Percentiles rank a stretch among this genome's conserved stretches.
phyloP scores from a whole-genome alignment of 2,888 invertebrate genomes.

The Craniophora ligustri region DNA sequence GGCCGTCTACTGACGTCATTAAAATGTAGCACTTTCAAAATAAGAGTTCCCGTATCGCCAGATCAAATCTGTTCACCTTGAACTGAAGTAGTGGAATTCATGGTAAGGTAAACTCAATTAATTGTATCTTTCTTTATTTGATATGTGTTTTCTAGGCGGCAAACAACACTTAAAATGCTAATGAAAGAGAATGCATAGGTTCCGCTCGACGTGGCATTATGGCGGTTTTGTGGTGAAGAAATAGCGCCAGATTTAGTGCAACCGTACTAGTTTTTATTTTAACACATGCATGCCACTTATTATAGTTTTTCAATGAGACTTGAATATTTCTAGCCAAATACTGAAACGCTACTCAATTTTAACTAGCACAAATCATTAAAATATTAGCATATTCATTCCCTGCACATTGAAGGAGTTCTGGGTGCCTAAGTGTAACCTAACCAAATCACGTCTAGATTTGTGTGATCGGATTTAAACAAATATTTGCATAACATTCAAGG shows the following conservation, averaged over 20 bases:
- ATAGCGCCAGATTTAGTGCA: background rate
- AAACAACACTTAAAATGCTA: conserved; percentile 36
- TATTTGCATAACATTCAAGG: no score
- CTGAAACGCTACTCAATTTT: no score
- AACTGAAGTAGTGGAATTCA: conserved; percentile 12
- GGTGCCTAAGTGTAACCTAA: no score
- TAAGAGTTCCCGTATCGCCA: conserved; percentile 19
- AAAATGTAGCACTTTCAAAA: conserved; percentile 35
- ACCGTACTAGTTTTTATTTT: conserved; percentile 2
- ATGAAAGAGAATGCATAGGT: conserved; percentile 23
- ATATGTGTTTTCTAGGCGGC: conserved; percentile 1
- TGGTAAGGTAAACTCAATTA: conserved; percentile 1
- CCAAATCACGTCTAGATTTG: no score
- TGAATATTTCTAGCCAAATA: no score
- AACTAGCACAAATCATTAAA: no score
- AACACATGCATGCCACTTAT: no score
- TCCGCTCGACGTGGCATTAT: conserved; percentile 21
- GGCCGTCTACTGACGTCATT: conserved; percentile 49
- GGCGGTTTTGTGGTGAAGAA: conserved; percentile 9
- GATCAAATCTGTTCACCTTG: conserved; percentile 25
- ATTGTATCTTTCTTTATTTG: conserved; percentile 11
- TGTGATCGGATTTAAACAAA: no score
- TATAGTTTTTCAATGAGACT: no score
- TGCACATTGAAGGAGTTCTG: no score
- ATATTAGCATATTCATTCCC: no score